These are phyloP conservation scores for Euschistus heros DNA, from an alignment of 1,140 invertebrate genomes.

Conservation along the genomic window DNA sequence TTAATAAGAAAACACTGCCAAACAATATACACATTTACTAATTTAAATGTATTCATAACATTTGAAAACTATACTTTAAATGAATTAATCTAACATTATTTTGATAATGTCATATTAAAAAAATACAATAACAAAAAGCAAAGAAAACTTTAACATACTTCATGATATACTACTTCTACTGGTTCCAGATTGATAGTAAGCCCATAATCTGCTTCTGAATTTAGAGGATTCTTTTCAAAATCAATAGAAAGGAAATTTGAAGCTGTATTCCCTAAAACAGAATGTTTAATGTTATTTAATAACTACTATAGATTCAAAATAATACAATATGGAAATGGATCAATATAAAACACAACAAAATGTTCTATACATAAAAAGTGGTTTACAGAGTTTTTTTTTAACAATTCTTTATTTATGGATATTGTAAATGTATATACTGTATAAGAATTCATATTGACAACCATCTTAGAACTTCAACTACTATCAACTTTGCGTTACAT, in stretches of 20 bases:
- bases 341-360: neutral
- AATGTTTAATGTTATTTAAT: neutral
- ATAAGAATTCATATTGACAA: too few species aligned
- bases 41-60: neutral
- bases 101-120: neutral
- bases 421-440: too few species aligned
- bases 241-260: constrained; percentile 63
- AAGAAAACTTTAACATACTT: constrained; percentile 44
- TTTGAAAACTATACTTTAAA: neutral
- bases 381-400: too few species aligned
- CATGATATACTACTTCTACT: constrained; percentile 67
- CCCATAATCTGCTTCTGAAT: constrained; percentile 56
- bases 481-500: too few species aligned
- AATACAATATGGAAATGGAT: too few species aligned
- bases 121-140: too few species aligned
- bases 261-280: constrained; percentile 43
- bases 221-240: constrained; percentile 60
- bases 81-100: neutral
- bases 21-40: too few species aligned
- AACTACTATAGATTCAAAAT: too few species aligned
- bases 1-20: constrained; percentile 9
- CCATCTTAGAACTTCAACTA: too few species aligned
- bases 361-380: too few species aligned
- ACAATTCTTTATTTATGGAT: too few species aligned
- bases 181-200: constrained; percentile 57